Base-by-base conservation (phyloP, 2,888 invertebrate species). In the Euphydryas editha region DNA sequence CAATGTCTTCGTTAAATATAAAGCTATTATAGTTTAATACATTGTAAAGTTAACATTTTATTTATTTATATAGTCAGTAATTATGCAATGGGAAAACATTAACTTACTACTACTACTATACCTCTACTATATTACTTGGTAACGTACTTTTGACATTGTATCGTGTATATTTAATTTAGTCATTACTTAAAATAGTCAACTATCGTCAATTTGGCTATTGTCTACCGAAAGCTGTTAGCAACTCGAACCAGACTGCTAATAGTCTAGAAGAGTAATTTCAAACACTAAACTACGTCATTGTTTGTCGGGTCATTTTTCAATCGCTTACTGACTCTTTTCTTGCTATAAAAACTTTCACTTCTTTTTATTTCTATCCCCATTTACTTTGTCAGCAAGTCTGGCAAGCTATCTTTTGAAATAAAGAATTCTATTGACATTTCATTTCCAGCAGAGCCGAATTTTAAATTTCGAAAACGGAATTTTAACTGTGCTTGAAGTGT, bases 221-320 rank as follows among this genome's bases (percentile, higher is more conserved):
- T 78, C 70, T 74, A 75, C 81, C 77, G 79, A 73, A 75, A 77
- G 65, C 72, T 73, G 78, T 78, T 79, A 74, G 70, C 73, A 67
- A 60, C 69, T 67, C 62, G 60, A 67, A 67, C 63, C 64, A 67
- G 62, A 58, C 65, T 47, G 24, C 65, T 65, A 61, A 68, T 61
- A 65, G 59, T 54, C 15, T 39, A 60, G 51, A 65, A 65, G 55
- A 68, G 67, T 70, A 68, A 70, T 70, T 70, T 72, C 57, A 59
- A 60, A 62, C 65, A 37, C 62, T 67, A 63, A 65, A 68, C 60
- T 62, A 68, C 65, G 59, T 67, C 64, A 61, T 62, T 68, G 64
- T 71, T 71, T 58, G 55, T 62, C 59, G 65, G 46, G 57, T 64
- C 57, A 70, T 69, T 69, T 69, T 68, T 71, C 70, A 68, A 59